phyloP scores from a whole-genome alignment of 2,888 invertebrate genomes.

The Ditula angustiorana region DNA sequence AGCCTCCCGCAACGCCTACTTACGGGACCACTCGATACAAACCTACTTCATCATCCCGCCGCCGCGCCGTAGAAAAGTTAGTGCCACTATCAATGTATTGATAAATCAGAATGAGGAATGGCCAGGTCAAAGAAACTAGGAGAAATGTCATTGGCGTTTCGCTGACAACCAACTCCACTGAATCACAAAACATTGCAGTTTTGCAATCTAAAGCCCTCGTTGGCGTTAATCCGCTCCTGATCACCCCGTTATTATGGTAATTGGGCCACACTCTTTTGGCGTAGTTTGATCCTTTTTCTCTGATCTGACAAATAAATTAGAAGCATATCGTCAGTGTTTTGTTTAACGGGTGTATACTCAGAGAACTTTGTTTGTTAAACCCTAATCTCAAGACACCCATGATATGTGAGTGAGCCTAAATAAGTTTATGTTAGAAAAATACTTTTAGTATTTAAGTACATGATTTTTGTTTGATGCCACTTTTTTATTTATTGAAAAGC shows the following conservation, averaged over 20 bases:
- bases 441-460: no score
- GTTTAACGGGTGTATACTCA: neutral
- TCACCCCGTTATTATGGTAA: neutral
- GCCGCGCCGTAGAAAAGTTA: slow-evolving; percentile 92
- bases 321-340: neutral
- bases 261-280: neutral
- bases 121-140: neutral
- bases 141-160: neutral
- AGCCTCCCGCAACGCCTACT: slow-evolving; percentile 92
- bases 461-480: no score
- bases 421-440: no score
- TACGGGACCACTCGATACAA: slow-evolving; percentile 93
- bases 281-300: neutral
- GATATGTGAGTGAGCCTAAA: neutral
- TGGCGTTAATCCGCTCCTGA: no score
- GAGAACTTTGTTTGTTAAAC: neutral
- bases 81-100: slow-evolving; percentile 38
- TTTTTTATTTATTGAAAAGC: no score
- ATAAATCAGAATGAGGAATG: neutral
- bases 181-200: no score
- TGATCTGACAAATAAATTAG: neutral
- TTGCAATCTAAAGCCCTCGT: no score
- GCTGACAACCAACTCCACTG: no score
- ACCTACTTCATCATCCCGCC: slow-evolving; percentile 96
- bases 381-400: neutral